These are phyloP conservation scores for Philonicus albiceps DNA, from an alignment of 2,888 invertebrate genomes.

Conservation along the genomic window DNA sequence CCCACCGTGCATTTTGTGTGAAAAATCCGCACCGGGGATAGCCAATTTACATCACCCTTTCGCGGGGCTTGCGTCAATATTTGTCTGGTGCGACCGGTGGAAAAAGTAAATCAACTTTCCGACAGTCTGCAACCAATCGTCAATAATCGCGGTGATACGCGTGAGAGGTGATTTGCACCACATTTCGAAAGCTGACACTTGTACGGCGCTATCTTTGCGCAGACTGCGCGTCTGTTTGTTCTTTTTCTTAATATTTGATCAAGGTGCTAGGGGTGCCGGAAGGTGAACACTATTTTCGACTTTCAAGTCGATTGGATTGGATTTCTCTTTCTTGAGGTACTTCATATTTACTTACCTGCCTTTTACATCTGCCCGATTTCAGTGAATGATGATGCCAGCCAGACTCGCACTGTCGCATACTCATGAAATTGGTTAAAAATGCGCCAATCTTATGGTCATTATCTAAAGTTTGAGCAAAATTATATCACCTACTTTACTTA, in stretches of 20 bases:
- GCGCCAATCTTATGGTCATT: neutral
- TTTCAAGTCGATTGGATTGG: neutral
- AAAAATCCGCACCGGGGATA: no score
- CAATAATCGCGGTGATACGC: neutral
- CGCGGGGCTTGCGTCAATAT: neutral
- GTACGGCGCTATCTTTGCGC: neutral
- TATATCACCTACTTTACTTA: neutral
- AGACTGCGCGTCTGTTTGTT: neutral
- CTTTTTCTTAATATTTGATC: neutral
- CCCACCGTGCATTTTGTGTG: neutral
- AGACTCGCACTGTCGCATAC: neutral
- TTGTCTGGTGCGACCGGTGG: neutral
- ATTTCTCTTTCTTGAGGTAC: neutral
- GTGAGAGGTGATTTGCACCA: neutral
- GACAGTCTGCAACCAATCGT: neutral
- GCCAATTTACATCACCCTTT: neutral
- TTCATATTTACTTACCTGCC: neutral
- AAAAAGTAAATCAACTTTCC: neutral
- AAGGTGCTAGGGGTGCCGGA: neutral
- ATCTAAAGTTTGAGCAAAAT: neutral
- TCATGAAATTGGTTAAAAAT: neutral
- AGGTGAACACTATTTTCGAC: neutral
- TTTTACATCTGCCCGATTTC: neutral
- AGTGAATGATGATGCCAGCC: neutral
- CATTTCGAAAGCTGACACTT: neutral